Base-by-base conservation (phyloP, 2,797 vertebrate genomes). In the Sebastes hubbsi region DNA sequence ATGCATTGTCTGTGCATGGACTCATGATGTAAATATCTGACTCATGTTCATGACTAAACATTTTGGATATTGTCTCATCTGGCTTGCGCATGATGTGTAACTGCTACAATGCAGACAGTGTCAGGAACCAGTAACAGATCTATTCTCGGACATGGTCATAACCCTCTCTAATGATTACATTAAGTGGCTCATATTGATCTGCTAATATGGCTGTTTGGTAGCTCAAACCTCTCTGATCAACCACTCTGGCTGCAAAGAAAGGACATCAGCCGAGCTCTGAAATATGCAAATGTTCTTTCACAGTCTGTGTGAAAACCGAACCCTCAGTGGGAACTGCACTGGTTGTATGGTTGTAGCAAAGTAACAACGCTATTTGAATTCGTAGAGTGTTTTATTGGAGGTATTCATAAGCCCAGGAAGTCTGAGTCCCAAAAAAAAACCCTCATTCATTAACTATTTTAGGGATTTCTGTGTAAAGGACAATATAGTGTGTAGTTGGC, bases 121-220 rank as follows among this genome's bases (percentile, higher is more conserved):
- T 78, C 68, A 66, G 63, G 18, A 59, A 27, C 14, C 22, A 56
- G 46, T 5, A 42, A 38, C 9, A 55, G 16, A 72, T 83, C 56
- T 77, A 24, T 73, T 71, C 49, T 81, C 1, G 27, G 38, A 59
- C 69, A 63, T 27, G 42, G 38, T 78, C 71, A 73, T 76, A 87
- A 68, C 59, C 77, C 64, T 56, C 54, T 66, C 34, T 52, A 52
- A 71, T 72, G 76, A 78, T 70, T 24, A 56, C 42, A 64, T 55
- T 63, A 16, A 87, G 79, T 74, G 61, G 32, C 68, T 82, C 25
- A 4, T 80, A 83, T 87, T 73, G 87, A 89, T 91, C 67, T 52
- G 65, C 71, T 78, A 12, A 72, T 36, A 72, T 16, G 70, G 22
- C 71, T 72, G 63, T 22, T 71, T 56, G 38, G 46, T 16, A 38